Base-by-base conservation (phyloP, 2,113 vertebrate species). In the Melanotaenia duboulayi region DNA sequence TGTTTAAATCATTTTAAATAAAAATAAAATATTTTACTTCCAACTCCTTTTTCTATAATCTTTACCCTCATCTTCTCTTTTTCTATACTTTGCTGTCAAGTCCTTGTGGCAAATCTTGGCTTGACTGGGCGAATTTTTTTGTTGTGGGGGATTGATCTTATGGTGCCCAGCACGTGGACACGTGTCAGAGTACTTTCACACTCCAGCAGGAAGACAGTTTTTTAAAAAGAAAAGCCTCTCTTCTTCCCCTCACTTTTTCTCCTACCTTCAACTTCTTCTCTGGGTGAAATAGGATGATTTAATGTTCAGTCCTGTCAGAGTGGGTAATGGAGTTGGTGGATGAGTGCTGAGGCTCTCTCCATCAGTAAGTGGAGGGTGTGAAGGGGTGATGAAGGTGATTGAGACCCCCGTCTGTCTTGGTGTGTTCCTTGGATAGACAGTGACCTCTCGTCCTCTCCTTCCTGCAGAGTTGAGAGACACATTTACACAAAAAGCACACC, bases 261-360 rank as follows among this genome's bases (percentile, higher is more conserved):
- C 48, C 42, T 79, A 54, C 81, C 80, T 71, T 85, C 76, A 74
- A 56, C 81, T 86, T 80, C 69, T 60, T 79, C 80, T 83, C 72
- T 84, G 88, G 90, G 89, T 91, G 87, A 92, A 91, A 93, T 78
- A 54, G 77, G 80, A 86, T 90, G 87, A 91, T 92, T 92, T 89
- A 92, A 92, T 90, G 88, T 79, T 72, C 55, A 19, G 73, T 69
- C 78, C 83, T 84, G 82, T 76, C 83, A 65, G 73, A 79, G 86
- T 78, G 81, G 89, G 89, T 90, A 89, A 91, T 93, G 83, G 88
- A 89, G 80, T 87, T 80, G 78, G 83, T n/a, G 65, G 74, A 86
- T 76, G 71, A 82, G 85, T 76, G 83, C 22, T 37, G 77, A 74
- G 71, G 72, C 75, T 84, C 61, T 79, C 71, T 78, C 77, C 67